Evolutionary conservation across 2,888 invertebrate species (phyloP), one percentile per base, ranked within the genome.

Genomic region (Acrobasis suavella): DNA sequence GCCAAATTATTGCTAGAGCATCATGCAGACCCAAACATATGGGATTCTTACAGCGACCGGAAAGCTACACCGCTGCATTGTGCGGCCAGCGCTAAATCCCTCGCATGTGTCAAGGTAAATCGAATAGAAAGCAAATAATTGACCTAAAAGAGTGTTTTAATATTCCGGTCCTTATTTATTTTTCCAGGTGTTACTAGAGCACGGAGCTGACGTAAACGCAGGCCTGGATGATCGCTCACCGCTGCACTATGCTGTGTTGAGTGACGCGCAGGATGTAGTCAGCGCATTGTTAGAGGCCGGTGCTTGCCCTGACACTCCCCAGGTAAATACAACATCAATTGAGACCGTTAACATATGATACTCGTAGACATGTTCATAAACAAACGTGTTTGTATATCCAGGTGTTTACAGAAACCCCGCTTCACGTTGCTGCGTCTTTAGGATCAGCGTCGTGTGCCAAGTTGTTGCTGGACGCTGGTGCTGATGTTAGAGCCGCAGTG

Each of bases 361-460:
- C n/a, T n/a, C n/a, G n/a, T n/a, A 9, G 16, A 50, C 16, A 16
- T 50, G 14, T 32, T 52, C 37, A 37, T 38, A 38, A 38, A 38
- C 38, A 38, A 15, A 38, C 37, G 54, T 15, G 39, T 56, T 42
- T 42, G 10, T 12, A 42, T 22, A 60, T 75, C 67, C 77, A 95
- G 95, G 95, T 96, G 42, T 97, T 95, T 79, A 96, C 96, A 9
- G 97, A 97, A 87, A 96, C 97, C 0, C 97, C 97, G 0, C 85
- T 97, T 32, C 97, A 97, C 76, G 95, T 96, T 37, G 97, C 97
- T 8, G 96, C 96, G 14, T 94, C 95, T 8, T 86, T 96, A 54
- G 97, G 97, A 0, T 95, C 95, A 49, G 92, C 94, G 1, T 92
- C 93, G 51, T 96, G 95, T 80, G 94, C 96, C 49, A 94, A 95